Conservation (phyloP, 1,140 invertebrate genomes). For the Eriocheir sinensis region DNA sequence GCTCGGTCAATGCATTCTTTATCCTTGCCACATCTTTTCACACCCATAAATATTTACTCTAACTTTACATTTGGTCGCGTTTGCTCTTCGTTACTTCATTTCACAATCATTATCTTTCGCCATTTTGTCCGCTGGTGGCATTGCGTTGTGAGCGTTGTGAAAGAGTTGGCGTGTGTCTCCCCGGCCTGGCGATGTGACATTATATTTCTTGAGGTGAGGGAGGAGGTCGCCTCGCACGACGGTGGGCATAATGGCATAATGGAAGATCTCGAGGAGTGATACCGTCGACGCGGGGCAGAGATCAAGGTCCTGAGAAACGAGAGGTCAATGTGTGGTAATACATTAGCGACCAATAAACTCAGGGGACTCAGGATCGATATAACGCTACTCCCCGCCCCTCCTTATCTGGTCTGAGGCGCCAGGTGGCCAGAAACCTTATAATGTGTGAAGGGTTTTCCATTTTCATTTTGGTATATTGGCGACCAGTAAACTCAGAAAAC, state of each 20-base stretch:
- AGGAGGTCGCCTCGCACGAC: not conserved
- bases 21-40: too few relatives aligned
- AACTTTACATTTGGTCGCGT: not conserved
- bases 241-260: constrained; percentile 23
- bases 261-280: not conserved
- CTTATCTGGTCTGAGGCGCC: not conserved
- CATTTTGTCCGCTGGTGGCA: not conserved
- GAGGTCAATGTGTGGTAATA: constrained; percentile 15
- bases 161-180: not conserved
- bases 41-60: too few relatives aligned
- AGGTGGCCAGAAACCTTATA: not conserved
- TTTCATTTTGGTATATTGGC: too few relatives aligned
- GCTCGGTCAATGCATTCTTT: too few relatives aligned
- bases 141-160: not conserved
- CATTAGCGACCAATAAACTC: not conserved
- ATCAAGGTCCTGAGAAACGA: constrained; percentile 13
- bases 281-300: not conserved
- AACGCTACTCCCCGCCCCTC: not conserved
- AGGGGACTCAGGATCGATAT: not conserved
- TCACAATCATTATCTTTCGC: not conserved
- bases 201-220: not conserved
- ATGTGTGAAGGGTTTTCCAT: too few relatives aligned
- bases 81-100: not conserved
- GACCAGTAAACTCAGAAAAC: not conserved
- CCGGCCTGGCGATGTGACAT: not conserved